phyloP scores from a whole-genome alignment of 1,140 invertebrate genomes.

The Gryllus bimaculatus region DNA sequence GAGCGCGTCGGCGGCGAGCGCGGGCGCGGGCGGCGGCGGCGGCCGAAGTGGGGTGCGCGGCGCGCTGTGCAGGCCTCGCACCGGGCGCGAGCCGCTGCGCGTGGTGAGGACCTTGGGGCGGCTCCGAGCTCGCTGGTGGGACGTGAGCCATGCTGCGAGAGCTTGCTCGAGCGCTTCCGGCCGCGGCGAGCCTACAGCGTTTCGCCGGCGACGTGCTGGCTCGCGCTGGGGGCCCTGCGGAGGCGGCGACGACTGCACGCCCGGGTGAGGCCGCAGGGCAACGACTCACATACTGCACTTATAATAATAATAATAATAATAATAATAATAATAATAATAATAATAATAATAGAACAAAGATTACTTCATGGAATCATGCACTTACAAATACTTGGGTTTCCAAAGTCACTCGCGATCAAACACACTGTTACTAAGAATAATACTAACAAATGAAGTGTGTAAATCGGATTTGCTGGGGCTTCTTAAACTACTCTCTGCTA shows the following conservation, averaged over 20 bases:
- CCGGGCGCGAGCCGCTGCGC: slow-evolving; percentile 53
- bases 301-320: too few species aligned
- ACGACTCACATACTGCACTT: neutral
- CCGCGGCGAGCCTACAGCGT: slow-evolving; percentile 64
- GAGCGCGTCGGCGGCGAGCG: slow-evolving; percentile 30
- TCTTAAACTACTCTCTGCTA: too few species aligned
- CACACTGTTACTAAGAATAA: too few species aligned
- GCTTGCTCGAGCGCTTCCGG: slow-evolving; percentile 61
- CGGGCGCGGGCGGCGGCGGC: neutral
- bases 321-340: too few species aligned
- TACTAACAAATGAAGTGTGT: too few species aligned
- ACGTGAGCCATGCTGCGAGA: slow-evolving; percentile 66
- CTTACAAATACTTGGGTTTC: too few species aligned
- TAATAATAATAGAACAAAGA: too few species aligned
- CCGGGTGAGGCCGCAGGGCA: neutral
- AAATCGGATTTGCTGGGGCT: too few species aligned
- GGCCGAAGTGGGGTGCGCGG: slow-evolving; percentile 9
- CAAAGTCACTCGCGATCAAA: too few species aligned
- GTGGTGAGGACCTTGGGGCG: slow-evolving; percentile 78
- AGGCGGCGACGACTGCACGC: slow-evolving; percentile 43
- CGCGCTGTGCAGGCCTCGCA: neutral
- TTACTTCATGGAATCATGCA: too few species aligned
- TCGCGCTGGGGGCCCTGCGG: slow-evolving; percentile 81
- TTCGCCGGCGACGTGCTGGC: slow-evolving; percentile 82
- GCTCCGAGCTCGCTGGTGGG: slow-evolving; percentile 66